A percentile compares a stretch with the other conserved stretches of the same genome.
These are phyloP conservation scores for Callosobruchus maculatus DNA, from an alignment of 2,888 invertebrate species.

Conservation along the genomic window DNA sequence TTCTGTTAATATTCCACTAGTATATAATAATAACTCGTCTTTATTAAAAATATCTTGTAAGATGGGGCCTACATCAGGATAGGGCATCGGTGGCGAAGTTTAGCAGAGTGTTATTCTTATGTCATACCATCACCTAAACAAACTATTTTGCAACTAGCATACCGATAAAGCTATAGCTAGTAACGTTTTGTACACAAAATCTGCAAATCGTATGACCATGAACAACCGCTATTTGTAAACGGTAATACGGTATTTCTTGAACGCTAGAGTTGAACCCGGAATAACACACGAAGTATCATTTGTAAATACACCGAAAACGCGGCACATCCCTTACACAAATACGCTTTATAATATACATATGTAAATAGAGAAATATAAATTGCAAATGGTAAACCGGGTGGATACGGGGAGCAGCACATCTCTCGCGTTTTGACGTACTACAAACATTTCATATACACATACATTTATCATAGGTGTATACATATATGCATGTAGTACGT, in stretches of 20 bases:
- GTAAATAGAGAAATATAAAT: background rate
- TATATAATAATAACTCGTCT: no score
- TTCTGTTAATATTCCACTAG: no score
- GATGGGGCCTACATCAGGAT: no score
- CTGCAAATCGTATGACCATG: no score
- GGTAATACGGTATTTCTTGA: background rate
- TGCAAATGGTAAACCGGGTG: background rate
- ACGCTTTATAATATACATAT: background rate
- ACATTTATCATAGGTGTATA: slow-evolving; percentile 7
- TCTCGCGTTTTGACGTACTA: background rate
- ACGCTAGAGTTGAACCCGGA: background rate
- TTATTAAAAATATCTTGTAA: no score
- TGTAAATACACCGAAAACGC: background rate
- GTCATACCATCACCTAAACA: no score
- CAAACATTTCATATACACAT: slow-evolving; percentile 6
- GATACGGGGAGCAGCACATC: background rate
- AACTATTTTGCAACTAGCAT: no score
- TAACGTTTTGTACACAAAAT: no score
- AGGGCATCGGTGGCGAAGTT: no score
- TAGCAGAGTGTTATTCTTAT: no score
- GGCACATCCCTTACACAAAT: background rate
- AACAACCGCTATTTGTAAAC: no score
- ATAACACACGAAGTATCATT: background rate
- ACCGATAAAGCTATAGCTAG: no score
- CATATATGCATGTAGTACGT: background rate